A percentile compares a stretch with the other conserved stretches of the same genome.
phyloP scores from a whole-genome alignment of 1,140 invertebrate genomes.

The Asobara japonica region DNA sequence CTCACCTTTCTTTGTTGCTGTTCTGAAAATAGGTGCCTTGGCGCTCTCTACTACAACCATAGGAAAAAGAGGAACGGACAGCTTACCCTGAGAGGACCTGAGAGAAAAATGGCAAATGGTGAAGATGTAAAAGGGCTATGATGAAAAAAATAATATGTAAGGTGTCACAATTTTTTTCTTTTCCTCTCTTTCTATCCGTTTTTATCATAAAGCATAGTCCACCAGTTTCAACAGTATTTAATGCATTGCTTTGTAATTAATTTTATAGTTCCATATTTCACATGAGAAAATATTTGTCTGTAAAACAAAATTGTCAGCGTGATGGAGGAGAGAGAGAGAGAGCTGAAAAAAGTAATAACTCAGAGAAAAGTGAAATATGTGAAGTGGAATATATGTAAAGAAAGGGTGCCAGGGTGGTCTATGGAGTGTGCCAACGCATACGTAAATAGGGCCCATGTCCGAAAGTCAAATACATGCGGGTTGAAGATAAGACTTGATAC shows the following conservation, averaged over 20 bases:
- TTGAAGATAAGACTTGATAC: conserved; percentile 52
- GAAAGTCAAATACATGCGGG: conserved; percentile 55
- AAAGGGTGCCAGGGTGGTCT: conserved; percentile 38
- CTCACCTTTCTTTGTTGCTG: conserved; percentile 35
- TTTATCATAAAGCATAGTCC: background rate
- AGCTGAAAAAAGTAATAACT: conserved; percentile 1
- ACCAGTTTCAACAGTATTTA: background rate
- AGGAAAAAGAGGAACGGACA: conserved; percentile 3
- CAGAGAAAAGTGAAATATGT: conserved; percentile 32
- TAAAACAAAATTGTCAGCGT: conserved; percentile 9
- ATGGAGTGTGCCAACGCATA: conserved; percentile 55
- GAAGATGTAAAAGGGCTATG: background rate
- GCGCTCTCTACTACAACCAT: conserved; percentile 27
- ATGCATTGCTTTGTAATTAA: background rate
- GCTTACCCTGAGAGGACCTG: background rate
- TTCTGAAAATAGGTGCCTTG: conserved; percentile 35
- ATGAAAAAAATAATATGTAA: background rate
- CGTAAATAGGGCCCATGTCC: conserved; percentile 52
- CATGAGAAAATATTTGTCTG: background rate
- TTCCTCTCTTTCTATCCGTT: background rate
- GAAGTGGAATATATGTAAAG: conserved; percentile 47
- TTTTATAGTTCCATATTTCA: background rate
- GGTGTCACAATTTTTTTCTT: background rate
- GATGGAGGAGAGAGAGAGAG: background rate
- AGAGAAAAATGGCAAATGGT: conserved; percentile 18